Base-by-base conservation (phyloP, 2,888 invertebrate genomes). In the Drosophila neotestacea region DNA sequence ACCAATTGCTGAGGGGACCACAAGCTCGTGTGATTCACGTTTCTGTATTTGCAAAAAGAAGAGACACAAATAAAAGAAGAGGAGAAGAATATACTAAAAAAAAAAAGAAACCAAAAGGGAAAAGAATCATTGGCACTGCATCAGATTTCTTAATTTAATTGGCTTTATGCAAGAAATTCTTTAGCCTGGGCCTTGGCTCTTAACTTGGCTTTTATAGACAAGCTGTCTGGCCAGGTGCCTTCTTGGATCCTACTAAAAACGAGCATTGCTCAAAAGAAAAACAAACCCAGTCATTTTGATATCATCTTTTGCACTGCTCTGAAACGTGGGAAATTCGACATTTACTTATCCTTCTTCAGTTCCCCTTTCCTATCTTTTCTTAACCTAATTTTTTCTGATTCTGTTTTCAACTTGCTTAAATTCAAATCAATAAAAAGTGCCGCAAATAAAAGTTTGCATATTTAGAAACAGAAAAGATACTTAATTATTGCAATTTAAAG, bases 71-170 rank as follows among this genome's bases (percentile, higher is more conserved):
- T 1, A 13, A 13, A 28, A 13, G n/a, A 16, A 36, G 46, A 6
- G 34, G 6, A 38, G 4, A 10, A 9, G 4, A 28, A 38, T 9
- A 11, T 13, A n/a, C n/a, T n/a, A n/a, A 48, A 13, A 22, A 36
- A 28, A 11, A 36, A 48, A 11, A 34, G 11, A 42, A 34, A 54
- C n/a, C n/a, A n/a, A 55, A 65, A 51, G 48, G 42, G 78, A 68
- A 65, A 55, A 56, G 58, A 77, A 77, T 89, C 86, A 79, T 83
- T 72, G 86, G 73, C 73, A 63, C 76, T 88, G 88, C 80, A 87
- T 87, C 90, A 89, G 86, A 87, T 87, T 87, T 87, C 86, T 87
- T 87, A 87, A 87, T 87, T 87, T 87, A 87, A 87, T 87, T 87
- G 86, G 86, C 86, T 87, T 81, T 89, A 89, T 87, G 86, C 86